Conservation (phyloP, 2,113 vertebrate species). For the Megaceryle torquata region DNA sequence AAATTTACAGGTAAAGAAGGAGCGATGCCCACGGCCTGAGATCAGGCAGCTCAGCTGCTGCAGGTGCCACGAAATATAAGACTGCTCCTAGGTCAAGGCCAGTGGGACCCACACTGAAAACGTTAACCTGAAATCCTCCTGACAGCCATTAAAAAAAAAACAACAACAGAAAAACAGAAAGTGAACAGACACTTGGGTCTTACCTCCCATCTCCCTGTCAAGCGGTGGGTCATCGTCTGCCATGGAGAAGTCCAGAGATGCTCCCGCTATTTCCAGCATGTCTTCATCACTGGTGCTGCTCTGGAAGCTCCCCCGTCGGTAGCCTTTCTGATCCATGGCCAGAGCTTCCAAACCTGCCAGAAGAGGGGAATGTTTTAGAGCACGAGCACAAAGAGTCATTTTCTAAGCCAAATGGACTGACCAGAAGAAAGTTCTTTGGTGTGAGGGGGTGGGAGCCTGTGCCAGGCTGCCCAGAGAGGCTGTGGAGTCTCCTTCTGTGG, state of each 20-base stretch:
- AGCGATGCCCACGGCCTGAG: neutral
- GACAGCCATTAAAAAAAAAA: neutral
- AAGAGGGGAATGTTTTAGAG: neutral
- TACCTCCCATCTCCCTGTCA: slow-evolving; percentile 84
- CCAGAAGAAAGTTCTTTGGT: neutral
- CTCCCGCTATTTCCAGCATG: slow-evolving; percentile 89
- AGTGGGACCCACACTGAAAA: neutral
- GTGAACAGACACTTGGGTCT: accelerated
- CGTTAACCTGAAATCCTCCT: accelerated
- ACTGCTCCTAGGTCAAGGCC: neutral
- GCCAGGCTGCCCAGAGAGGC: neutral
- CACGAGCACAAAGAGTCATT: neutral
- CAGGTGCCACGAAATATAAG: neutral
- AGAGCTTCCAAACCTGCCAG: slow-evolving; percentile 11
- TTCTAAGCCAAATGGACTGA: neutral
- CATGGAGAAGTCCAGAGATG: slow-evolving; percentile 82
- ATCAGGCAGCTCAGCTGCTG: neutral
- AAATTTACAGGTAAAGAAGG: neutral
- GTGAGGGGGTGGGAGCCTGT: neutral
- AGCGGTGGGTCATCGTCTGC: slow-evolving; percentile 86
- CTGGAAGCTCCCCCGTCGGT: slow-evolving; percentile 77
- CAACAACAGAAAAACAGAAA: neutral
- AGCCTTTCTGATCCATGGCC: slow-evolving; percentile 83
- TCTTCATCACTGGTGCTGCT: slow-evolving; percentile 88
- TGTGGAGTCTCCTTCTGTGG: neutral